Percentiles rank a stretch among this genome's conserved stretches.
phyloP scores from a whole-genome alignment of 2,888 invertebrate genomes.

The Hemicrepidius hirtus region DNA sequence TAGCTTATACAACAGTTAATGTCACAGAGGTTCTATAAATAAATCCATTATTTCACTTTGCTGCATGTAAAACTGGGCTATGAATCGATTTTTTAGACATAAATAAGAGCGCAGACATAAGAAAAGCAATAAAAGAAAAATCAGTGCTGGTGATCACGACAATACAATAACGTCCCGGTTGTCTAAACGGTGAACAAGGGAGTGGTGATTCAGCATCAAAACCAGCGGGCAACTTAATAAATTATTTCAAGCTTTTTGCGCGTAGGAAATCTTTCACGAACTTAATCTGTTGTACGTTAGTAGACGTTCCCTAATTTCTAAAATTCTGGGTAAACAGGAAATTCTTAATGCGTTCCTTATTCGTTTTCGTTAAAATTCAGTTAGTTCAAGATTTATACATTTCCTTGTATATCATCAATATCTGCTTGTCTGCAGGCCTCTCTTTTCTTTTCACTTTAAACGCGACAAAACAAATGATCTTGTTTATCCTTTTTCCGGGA shows the following conservation, averaged over 20 bases:
- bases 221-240: conserved; percentile 30
- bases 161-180: conserved; percentile 22
- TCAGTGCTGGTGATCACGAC: conserved; percentile 26
- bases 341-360: conserved; percentile 30
- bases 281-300: conserved; percentile 26
- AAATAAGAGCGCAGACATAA: conserved; percentile 10
- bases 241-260: conserved; percentile 34
- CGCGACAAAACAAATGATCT: conserved; percentile 33
- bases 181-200: conserved; percentile 27
- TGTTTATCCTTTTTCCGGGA: conserved; percentile 31
- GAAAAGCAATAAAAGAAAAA: conserved; percentile 25
- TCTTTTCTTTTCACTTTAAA: conserved; percentile 18
- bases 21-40: no score
- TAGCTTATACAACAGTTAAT: no score
- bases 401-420: conserved; percentile 51
- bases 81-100: conserved; percentile 8
- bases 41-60: no score
- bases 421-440: conserved; percentile 46
- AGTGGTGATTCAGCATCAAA: conserved; percentile 31
- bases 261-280: conserved; percentile 35
- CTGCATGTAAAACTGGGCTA: no score
- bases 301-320: conserved; percentile 36
- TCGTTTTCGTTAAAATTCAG: conserved; percentile 33
- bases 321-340: conserved; percentile 38
- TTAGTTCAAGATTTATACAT: conserved; percentile 36